Base-by-base conservation (phyloP, 2,797 vertebrate species). In the Phrynocephalus vlangalii region DNA sequence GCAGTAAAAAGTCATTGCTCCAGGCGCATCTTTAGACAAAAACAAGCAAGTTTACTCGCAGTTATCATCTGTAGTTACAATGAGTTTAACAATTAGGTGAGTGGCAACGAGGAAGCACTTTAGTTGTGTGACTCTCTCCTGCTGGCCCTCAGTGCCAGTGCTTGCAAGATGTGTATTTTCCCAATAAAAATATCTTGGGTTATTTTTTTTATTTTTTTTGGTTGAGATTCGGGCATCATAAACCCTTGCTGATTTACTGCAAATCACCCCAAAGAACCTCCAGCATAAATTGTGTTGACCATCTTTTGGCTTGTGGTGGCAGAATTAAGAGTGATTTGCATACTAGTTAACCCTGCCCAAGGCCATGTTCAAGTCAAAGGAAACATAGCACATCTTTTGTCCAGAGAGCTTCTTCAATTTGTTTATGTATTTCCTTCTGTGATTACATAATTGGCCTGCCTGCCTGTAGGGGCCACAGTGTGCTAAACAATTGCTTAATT, bases 391-490 rank as follows among this genome's bases (percentile, higher is more conserved):
- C 79, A 56, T 28, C 38, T 88, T 4, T n/a, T 86, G 50, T 70
- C 6, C 8, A 72, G 86, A 77, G 44, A 9, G 2, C 18, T 52
- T 66, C 86, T 30, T 87, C 86, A 86, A 75, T 85, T 76, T 89
- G 1, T 18, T 86, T 52, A 22, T 78, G 70, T 87, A 76, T 86
- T 73, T 91, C 75, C 81, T 10, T 71, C 66, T 78, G 0, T 79
- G 50, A 16, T 79, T 87, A 84, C 85, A 70, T 22, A 22, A 48
- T 88, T 20, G 71, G 18, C 85, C 18, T 56, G 30, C 60, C 60
- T 84, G 30, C 86, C 92, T 91, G 30, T 85, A 80, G 1, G 86
- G 89, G 6, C 72, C 5, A 28, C 83, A 28, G 67, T 30, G 67
- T 22, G 9, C 84, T 83, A 82, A 50, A 52, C 2, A n/a, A 48